These are phyloP conservation scores for Seriola aureovittata DNA, from an alignment of 2,113 vertebrate genomes.

Conservation along the genomic window DNA sequence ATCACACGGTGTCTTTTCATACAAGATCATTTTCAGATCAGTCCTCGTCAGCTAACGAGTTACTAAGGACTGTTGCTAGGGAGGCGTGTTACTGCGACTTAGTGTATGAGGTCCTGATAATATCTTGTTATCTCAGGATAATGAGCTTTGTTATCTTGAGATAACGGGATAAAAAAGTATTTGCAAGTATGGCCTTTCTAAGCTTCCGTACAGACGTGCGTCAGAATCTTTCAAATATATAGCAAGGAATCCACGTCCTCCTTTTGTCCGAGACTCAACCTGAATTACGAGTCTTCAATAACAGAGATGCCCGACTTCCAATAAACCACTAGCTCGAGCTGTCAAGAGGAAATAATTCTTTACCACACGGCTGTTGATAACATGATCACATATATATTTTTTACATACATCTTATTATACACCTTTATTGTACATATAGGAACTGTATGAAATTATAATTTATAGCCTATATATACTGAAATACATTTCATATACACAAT, in stretches of 20 bases:
- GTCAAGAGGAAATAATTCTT: background rate
- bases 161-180: too few species aligned
- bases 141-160: too few species aligned
- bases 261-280: slow-evolving; percentile 9
- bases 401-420: slow-evolving; percentile 42
- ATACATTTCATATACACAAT: slow-evolving; percentile 33
- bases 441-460: slow-evolving; percentile 57
- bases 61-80: too few species aligned
- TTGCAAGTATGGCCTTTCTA: too few species aligned
- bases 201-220: too few species aligned
- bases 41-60: too few species aligned
- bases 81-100: too few species aligned
- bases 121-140: too few species aligned
- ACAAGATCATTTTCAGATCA: too few species aligned
- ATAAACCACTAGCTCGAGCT: background rate
- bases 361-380: background rate
- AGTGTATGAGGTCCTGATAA: too few species aligned
- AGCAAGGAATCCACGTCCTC: slow-evolving; percentile 9
- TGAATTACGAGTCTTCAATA: background rate
- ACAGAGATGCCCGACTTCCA: background rate
- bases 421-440: slow-evolving; percentile 15
- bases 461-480: slow-evolving; percentile 35
- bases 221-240: slow-evolving; percentile 1
- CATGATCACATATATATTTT: slow-evolving; percentile 20
- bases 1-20: too few species aligned